Conservation (phyloP, 2,888 invertebrate genomes). For the Drosophila pseudotalamancana region DNA sequence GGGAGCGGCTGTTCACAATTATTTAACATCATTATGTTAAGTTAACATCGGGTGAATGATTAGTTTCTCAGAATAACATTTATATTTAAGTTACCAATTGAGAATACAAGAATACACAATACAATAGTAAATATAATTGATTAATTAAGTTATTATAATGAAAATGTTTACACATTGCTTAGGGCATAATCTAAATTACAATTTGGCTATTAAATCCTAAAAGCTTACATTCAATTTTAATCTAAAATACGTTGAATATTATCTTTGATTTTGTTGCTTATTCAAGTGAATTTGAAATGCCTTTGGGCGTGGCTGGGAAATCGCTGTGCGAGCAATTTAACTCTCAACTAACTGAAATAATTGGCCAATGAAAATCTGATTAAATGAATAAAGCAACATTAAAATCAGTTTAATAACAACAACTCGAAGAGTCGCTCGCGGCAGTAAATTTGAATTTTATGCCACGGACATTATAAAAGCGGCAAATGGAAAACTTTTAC, state of each 20-base stretch:
- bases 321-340: slow-evolving; percentile 13
- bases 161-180: neutral
- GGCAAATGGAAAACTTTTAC: slow-evolving; percentile 60
- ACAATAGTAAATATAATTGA: too few relatives aligned
- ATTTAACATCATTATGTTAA: too few relatives aligned
- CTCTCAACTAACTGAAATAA: slow-evolving; percentile 31
- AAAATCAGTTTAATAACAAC: slow-evolving; percentile 60
- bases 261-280: neutral
- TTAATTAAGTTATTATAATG: neutral
- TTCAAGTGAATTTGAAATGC: slow-evolving; percentile 4
- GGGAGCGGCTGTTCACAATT: too few relatives aligned
- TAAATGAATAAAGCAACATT: slow-evolving; percentile 62
- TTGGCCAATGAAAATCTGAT: slow-evolving; percentile 47
- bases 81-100: too few relatives aligned
- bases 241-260: slow-evolving; percentile 5
- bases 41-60: too few relatives aligned
- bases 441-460: slow-evolving; percentile 56
- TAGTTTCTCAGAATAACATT: too few relatives aligned
- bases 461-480: slow-evolving; percentile 31
- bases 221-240: too few relatives aligned
- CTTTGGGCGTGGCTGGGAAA: neutral
- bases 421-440: slow-evolving; percentile 38
- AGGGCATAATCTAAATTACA: too few relatives aligned
- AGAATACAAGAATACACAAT: too few relatives aligned
- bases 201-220: too few relatives aligned